Percentiles rank a stretch among this genome's conserved stretches.
These are phyloP conservation scores for Eilema griseolum DNA, from an alignment of 2,888 invertebrate genomes.

Conservation along the genomic window DNA sequence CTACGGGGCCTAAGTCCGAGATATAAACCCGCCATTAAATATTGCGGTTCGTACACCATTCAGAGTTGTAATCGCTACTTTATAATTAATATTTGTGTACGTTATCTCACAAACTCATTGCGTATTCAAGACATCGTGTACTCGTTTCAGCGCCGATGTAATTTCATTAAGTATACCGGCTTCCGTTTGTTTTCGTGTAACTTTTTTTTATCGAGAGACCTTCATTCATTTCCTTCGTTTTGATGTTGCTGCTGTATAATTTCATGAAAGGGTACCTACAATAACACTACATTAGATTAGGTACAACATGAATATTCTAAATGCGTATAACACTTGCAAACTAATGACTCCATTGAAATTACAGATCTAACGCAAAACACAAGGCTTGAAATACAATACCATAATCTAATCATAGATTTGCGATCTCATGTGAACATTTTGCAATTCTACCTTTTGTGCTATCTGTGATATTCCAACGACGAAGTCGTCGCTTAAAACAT, in stretches of 20 bases:
- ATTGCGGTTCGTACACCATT: slow-evolving; percentile 31
- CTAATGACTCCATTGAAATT: slow-evolving; percentile 33
- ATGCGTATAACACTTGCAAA: slow-evolving; percentile 19
- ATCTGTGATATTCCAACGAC: slow-evolving; percentile 22
- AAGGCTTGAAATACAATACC: slow-evolving; percentile 35
- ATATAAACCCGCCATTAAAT: slow-evolving; percentile 37
- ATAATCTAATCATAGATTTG: slow-evolving; percentile 38
- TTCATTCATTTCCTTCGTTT: slow-evolving; percentile 52
- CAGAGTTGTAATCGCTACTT: slow-evolving; percentile 22
- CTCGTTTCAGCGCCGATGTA: slow-evolving; percentile 32
- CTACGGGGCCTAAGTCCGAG: slow-evolving; percentile 45
- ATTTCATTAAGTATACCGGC: slow-evolving; percentile 43
- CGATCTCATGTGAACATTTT: slow-evolving; percentile 39
- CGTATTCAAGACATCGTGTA: slow-evolving; percentile 15
- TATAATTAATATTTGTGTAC: slow-evolving; percentile 26
- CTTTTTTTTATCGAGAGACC: slow-evolving; percentile 55
- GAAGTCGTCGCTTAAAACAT: slow-evolving; percentile 11
- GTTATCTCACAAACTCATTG: slow-evolving; percentile 23
- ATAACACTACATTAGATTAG: slow-evolving; percentile 17
- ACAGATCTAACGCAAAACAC: slow-evolving; percentile 24
- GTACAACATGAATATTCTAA: slow-evolving; percentile 19
- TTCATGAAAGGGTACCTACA: slow-evolving; percentile 30
- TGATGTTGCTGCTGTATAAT: slow-evolving; percentile 32
- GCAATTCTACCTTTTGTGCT: slow-evolving; percentile 25
- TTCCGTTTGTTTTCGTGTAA: slow-evolving; percentile 51